A percentile compares a stretch with the other conserved stretches of the same genome.
Conservation (phyloP, 2,797 vertebrate genomes). For the Ceyx erithaca region DNA sequence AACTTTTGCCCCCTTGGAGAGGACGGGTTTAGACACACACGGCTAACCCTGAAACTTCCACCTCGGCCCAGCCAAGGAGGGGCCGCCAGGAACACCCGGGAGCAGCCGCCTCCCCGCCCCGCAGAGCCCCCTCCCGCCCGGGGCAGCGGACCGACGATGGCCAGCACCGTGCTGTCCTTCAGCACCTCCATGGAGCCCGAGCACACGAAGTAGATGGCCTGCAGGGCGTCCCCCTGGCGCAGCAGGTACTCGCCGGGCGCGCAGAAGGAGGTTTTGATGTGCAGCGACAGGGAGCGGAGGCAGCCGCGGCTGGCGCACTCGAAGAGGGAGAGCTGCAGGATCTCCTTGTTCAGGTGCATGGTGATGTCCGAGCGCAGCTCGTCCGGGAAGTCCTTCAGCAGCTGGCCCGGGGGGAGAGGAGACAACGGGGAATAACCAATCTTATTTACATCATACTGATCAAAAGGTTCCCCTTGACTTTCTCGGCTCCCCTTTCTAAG, state of each 20-base stretch:
- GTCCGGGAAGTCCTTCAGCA: conserved; percentile 96
- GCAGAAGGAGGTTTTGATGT: conserved; percentile 99
- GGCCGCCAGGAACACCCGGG: background rate
- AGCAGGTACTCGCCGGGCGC: conserved; percentile 96
- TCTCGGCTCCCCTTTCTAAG: background rate
- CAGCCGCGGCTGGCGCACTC: conserved; percentile 95
- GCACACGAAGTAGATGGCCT: conserved; percentile 97
- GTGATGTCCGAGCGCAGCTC: conserved; percentile 97
- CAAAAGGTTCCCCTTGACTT: background rate
- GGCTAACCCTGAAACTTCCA: background rate
- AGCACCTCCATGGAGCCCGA: conserved; percentile 99
- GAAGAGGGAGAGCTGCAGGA: conserved; percentile 94
- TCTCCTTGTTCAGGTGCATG: conserved; percentile 99
- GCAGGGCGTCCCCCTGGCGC: conserved; percentile 94
- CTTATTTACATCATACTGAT: fast-evolving
- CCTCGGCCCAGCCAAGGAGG: background rate
- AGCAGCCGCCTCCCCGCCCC: background rate
- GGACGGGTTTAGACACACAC: background rate
- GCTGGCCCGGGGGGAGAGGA: conserved; percentile 74
- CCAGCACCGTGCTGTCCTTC: conserved; percentile 94
- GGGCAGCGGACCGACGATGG: conserved; percentile 89
- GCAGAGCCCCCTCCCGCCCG: background rate
- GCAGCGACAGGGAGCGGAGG: conserved; percentile 95
- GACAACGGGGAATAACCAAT: too few relatives aligned
- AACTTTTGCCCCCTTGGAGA: background rate